A percentile compares a stretch with the other conserved stretches of the same genome.
Evolutionary conservation across 1,140 invertebrate genomes (phyloP).

Genomic region (Drosophila lacteicornis): DNA sequence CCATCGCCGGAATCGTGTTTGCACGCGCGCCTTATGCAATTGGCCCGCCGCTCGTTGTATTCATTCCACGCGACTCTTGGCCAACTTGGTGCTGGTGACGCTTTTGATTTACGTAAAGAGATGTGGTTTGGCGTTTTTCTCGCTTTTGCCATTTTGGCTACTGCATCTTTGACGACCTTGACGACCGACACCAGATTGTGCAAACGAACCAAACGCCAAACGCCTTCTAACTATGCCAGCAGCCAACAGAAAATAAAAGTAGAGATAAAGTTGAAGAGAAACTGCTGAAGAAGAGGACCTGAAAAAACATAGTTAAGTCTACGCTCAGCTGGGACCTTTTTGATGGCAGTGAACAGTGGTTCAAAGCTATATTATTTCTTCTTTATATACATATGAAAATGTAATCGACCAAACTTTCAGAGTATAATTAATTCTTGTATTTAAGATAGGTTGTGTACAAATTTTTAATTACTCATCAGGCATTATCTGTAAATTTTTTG

Average conservation of each 20-base stretch:
- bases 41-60: conserved; percentile 33
- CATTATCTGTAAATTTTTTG: no score
- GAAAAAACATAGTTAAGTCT: conserved; percentile 28
- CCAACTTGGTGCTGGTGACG: conserved; percentile 45
- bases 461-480: background rate
- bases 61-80: conserved; percentile 37
- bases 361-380: background rate
- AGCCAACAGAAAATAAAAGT: conserved; percentile 9
- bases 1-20: conserved; percentile 39
- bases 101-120: conserved; percentile 45
- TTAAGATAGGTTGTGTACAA: no score
- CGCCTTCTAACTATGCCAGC: conserved; percentile 47
- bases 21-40: conserved; percentile 50
- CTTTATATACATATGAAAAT: background rate
- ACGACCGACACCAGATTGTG: conserved; percentile 48
- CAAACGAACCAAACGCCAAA: conserved; percentile 34
- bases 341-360: conserved; percentile 9
- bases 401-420: background rate
- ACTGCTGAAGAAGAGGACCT: conserved; percentile 23
- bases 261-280: conserved; percentile 41
- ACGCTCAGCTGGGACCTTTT: conserved; percentile 33
- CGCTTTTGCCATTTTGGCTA: conserved; percentile 40
- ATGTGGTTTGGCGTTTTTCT: conserved; percentile 9
- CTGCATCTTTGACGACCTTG: conserved; percentile 52
- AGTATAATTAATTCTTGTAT: background rate